A percentile compares a stretch with the other conserved stretches of the same genome.
These are phyloP conservation scores for Saccopteryx bilineata DNA, from an alignment of 2,113 vertebrate genomes.

Conservation along the genomic window DNA sequence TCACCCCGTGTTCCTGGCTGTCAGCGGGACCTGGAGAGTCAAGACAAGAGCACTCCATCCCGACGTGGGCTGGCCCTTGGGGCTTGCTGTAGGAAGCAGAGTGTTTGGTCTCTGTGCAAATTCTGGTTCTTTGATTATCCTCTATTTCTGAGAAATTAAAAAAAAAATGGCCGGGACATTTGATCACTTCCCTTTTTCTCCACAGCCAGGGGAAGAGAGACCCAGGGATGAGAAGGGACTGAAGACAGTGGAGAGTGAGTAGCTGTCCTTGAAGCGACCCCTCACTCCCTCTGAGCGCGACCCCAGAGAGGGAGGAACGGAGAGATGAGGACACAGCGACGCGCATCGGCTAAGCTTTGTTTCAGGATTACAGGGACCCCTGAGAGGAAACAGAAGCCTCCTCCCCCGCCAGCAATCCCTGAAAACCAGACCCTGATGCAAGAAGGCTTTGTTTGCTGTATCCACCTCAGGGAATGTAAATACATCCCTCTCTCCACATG, in stretches of 20 bases:
- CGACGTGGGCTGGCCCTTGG: constrained; percentile 13
- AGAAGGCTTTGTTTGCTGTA: constrained; percentile 22
- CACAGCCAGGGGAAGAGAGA: neutral
- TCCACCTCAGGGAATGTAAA: constrained; percentile 57
- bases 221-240: constrained; percentile 9
- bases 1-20: neutral
- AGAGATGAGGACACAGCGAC: neutral
- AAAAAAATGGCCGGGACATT: constrained; percentile 39
- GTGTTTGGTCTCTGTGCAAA: constrained; percentile 11
- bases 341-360: neutral
- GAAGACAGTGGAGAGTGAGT: neutral
- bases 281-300: neutral
- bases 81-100: constrained; percentile 49
- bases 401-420: constrained; percentile 31
- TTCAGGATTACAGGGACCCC: constrained; percentile 29
- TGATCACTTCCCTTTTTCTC: neutral
- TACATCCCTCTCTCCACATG: neutral
- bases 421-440: constrained; percentile 37
- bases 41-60: neutral
- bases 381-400: constrained; percentile 47
- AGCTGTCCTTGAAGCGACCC: neutral
- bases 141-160: constrained; percentile 56
- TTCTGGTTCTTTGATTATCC: constrained; percentile 23
- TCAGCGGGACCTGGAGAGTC: constrained; percentile 15
- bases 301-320: neutral